These are phyloP conservation scores for Prionace glauca DNA, from an alignment of 2,797 vertebrate species.

Conservation along the genomic window DNA sequence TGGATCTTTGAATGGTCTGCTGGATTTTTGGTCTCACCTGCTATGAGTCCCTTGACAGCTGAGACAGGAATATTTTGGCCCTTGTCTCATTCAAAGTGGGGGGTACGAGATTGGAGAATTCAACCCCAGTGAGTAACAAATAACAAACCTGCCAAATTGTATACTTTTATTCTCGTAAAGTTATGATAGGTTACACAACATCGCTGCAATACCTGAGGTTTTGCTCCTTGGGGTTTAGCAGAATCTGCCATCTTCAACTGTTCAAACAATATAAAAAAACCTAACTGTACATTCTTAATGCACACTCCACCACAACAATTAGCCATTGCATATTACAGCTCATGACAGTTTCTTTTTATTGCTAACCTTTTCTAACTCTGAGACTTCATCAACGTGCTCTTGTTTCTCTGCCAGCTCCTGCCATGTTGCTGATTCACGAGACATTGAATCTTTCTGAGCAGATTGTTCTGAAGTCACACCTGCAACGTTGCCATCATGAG, in stretches of 20 bases:
- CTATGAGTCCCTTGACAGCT: too few species aligned
- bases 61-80: too few species aligned
- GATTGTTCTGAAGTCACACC: slow-evolving; percentile 16
- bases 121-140: background rate
- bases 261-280: background rate
- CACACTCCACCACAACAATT: background rate
- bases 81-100: background rate
- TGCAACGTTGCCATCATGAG: background rate
- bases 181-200: background rate
- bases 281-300: background rate
- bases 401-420: slow-evolving; percentile 2
- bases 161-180: background rate
- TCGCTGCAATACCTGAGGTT: background rate
- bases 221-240: background rate
- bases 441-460: background rate
- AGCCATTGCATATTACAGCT: background rate
- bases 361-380: slow-evolving; percentile 29
- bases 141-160: background rate
- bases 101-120: too few species aligned
- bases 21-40: too few species aligned
- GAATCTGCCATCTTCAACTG: background rate
- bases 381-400: slow-evolving; percentile 6
- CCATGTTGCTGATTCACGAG: background rate
- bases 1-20: too few species aligned
- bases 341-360: background rate